A percentile compares a stretch with the other conserved stretches of the same genome.
Conservation (phyloP, 1,140 invertebrate species). For the Cephus cinctus region DNA sequence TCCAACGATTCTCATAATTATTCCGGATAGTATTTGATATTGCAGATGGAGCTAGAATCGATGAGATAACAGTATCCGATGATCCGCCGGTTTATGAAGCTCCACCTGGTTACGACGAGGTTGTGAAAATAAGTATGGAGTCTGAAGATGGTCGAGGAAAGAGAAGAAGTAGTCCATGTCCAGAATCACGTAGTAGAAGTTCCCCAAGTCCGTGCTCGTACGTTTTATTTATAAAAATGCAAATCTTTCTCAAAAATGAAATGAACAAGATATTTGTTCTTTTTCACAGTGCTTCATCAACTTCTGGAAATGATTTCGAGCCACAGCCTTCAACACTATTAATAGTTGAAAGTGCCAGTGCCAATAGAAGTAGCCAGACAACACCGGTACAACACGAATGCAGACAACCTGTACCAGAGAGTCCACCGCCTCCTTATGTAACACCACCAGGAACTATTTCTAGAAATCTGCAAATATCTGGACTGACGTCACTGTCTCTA, state of each 20-base stretch:
- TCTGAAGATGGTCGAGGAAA: constrained; percentile 27
- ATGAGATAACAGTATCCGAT: constrained; percentile 60
- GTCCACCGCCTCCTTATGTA: constrained; percentile 48
- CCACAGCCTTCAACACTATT: constrained; percentile 23
- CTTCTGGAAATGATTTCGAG: constrained; percentile 25
- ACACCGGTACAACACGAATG: background rate
- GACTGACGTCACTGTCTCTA: constrained; percentile 6
- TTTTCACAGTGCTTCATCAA: background rate
- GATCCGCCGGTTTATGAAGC: constrained; percentile 71
- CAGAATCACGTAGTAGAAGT: constrained; percentile 26
- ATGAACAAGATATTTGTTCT: background rate
- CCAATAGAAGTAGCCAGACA: constrained; percentile 19
- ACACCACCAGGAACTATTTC: constrained; percentile 41
- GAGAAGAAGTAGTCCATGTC: constrained; percentile 21
- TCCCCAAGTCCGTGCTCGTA: constrained; percentile 36
- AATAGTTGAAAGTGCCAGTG: constrained; percentile 14
- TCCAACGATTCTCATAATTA: constrained; percentile 25
- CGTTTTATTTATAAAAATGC: constrained; percentile 20
- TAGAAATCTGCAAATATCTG: constrained; percentile 24
- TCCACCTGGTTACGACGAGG: constrained; percentile 70
- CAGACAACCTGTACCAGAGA: constrained; percentile 34
- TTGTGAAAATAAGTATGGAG: constrained; percentile 60
- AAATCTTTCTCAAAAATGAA: background rate
- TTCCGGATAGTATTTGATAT: constrained; percentile 44
- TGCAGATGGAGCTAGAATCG: constrained; percentile 54